These are phyloP conservation scores for Ispidina lecontei DNA, from an alignment of 2,797 vertebrate species.

Conservation along the genomic window DNA sequence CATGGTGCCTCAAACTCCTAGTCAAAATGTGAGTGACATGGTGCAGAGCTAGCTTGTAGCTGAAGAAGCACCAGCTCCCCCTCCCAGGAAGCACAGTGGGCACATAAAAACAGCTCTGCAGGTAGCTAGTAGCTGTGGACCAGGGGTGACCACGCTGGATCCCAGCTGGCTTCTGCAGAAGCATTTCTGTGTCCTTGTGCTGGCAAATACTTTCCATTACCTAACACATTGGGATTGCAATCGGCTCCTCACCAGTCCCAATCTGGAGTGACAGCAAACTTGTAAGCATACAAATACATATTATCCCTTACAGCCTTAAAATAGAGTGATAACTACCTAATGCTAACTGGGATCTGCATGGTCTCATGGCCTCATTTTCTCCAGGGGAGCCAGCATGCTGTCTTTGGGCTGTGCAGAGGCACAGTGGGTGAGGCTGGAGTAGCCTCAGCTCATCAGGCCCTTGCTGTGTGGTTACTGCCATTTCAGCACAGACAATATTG, in stretches of 20 bases:
- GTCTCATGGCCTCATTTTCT: neutral
- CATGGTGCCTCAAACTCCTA: rapidly evolving
- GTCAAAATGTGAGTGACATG: rapidly evolving
- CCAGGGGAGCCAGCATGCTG: neutral
- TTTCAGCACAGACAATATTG: neutral
- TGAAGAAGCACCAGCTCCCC: rapidly evolving
- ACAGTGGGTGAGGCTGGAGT: neutral
- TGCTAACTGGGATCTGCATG: neutral
- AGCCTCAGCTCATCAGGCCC: neutral
- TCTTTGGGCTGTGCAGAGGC: neutral
- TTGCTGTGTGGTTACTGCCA: neutral
- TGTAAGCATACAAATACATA: neutral
- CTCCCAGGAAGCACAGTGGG: neutral
- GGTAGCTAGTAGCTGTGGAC: neutral
- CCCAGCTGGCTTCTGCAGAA: neutral
- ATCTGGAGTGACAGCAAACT: neutral
- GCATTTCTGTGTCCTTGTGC: neutral
- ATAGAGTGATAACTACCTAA: neutral
- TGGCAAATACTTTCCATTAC: neutral
- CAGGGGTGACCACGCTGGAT: rapidly evolving
- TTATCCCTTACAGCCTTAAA: neutral
- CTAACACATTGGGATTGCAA: rapidly evolving
- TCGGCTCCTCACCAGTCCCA: neutral
- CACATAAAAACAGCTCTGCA: neutral
- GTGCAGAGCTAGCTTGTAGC: neutral